Evolutionary conservation across 2,888 invertebrate genomes (phyloP).

Genomic region (Pasiphila rectangulata): DNA sequence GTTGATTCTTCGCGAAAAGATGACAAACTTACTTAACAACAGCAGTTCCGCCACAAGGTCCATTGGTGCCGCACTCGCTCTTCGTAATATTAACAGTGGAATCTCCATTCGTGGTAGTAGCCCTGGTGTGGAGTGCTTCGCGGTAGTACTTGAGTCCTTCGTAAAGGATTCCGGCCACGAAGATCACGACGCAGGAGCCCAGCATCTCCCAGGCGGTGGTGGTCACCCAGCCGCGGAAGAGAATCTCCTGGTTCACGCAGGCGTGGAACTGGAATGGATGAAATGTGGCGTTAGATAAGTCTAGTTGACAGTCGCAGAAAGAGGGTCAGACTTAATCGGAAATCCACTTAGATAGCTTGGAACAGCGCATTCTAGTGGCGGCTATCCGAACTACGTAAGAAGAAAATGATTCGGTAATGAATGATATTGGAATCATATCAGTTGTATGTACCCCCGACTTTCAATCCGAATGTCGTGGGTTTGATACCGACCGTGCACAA

Average conservation of each 20-base stretch:
- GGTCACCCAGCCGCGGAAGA: conserved; percentile 90
- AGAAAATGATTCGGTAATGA: too few species aligned
- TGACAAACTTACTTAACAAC: conserved; percentile 60
- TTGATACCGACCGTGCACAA: too few species aligned
- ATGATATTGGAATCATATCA: too few species aligned
- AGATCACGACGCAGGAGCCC: conserved; percentile 93
- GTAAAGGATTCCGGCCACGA: conserved; percentile 94
- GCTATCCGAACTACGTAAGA: too few species aligned
- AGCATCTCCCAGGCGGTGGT: conserved; percentile 87
- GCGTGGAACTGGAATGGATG: conserved; percentile 86
- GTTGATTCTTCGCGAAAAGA: too few species aligned
- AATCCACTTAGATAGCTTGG: too few species aligned
- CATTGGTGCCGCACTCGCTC: conserved; percentile 68
- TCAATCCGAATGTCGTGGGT: too few species aligned
- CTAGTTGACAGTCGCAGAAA: too few species aligned
- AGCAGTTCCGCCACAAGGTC: conserved; percentile 58
- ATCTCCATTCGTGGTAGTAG: conserved; percentile 53
- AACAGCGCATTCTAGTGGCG: too few species aligned
- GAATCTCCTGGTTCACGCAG: conserved; percentile 87
- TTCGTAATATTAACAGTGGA: conserved; percentile 74
- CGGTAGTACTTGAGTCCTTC: conserved; percentile 95
- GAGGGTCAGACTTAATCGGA: too few species aligned
- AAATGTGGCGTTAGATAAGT: background rate
- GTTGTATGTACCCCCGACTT: too few species aligned
- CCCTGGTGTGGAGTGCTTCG: conserved; percentile 66